Evolutionary conservation across 2,113 vertebrate genomes (phyloP).

Genomic region (Catharus bicknelli): DNA sequence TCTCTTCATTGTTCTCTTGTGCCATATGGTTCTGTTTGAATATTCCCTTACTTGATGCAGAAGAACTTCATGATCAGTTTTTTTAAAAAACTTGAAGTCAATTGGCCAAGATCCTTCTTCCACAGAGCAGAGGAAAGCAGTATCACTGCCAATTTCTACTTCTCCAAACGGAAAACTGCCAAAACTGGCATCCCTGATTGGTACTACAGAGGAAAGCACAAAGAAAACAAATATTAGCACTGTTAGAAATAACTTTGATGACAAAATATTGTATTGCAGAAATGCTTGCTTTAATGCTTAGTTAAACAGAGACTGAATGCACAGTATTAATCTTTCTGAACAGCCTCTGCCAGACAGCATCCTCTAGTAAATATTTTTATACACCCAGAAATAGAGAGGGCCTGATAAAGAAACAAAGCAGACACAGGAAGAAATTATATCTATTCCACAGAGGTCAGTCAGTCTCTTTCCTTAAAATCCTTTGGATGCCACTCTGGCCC

Average conservation of each 20-base stretch:
- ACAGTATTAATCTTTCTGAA: neutral
- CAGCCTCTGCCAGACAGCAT: neutral
- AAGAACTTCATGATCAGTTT: neutral
- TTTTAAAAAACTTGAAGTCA: constrained; percentile 56
- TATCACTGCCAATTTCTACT: constrained; percentile 50
- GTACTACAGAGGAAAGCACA: constrained; percentile 32
- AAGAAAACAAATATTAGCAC: neutral
- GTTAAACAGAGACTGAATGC: neutral
- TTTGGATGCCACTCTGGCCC: neutral
- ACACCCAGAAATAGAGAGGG: neutral
- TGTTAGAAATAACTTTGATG: neutral
- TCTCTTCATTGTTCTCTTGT: constrained; percentile 7
- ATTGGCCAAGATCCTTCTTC: constrained; percentile 62
- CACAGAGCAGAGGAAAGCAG: constrained; percentile 48
- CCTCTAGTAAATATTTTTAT: neutral
- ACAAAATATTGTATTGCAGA: neutral
- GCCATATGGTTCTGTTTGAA: neutral
- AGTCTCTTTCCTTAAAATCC: neutral
- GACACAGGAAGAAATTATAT: neutral
- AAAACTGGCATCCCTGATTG: constrained; percentile 28
- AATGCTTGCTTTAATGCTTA: neutral
- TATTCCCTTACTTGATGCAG: neutral
- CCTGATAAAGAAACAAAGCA: neutral
- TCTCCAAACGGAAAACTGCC: neutral
- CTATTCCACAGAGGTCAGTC: neutral